Percentiles rank a stretch among this genome's conserved stretches.
These are phyloP conservation scores for Xestia xanthographa DNA, from an alignment of 2,888 invertebrate species.

Conservation along the genomic window DNA sequence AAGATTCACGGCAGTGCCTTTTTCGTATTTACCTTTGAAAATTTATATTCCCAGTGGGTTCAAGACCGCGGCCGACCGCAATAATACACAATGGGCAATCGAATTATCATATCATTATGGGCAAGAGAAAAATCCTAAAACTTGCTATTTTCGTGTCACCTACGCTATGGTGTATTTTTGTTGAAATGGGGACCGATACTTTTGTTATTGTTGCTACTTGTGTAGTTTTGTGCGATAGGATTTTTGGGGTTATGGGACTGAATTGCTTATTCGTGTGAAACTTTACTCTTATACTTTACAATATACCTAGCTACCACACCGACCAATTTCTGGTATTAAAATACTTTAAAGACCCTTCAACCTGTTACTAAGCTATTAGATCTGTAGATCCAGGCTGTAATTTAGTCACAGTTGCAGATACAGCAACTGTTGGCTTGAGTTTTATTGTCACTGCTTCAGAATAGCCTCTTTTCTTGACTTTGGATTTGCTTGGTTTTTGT, in stretches of 20 bases:
- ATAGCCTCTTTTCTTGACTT: neutral
- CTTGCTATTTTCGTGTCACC: slow-evolving; percentile 66
- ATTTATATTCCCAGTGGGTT: slow-evolving; percentile 87
- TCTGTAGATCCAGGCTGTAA: neutral
- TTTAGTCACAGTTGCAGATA: neutral
- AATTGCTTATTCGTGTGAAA: slow-evolving; percentile 49
- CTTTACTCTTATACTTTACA: neutral
- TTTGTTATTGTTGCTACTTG: slow-evolving; percentile 42
- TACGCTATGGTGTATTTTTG: slow-evolving; percentile 53
- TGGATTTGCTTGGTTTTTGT: neutral
- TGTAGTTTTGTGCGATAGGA: slow-evolving; percentile 51
- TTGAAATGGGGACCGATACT: slow-evolving; percentile 51
- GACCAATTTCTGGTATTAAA: neutral
- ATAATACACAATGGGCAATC: slow-evolving; percentile 87
- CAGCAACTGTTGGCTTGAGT: neutral
- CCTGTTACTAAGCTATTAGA: neutral
- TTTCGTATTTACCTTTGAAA: slow-evolving; percentile 87
- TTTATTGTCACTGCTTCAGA: neutral
- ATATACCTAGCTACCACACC: neutral
- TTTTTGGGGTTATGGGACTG: slow-evolving; percentile 36
- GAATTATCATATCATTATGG: slow-evolving; percentile 88
- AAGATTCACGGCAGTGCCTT: slow-evolving; percentile 84
- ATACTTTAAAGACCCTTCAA: neutral
- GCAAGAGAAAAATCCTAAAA: slow-evolving; percentile 73
- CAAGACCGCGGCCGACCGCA: slow-evolving; percentile 82